phyloP scores from a whole-genome alignment of 1,140 invertebrate genomes.

The Aplysia californica region DNA sequence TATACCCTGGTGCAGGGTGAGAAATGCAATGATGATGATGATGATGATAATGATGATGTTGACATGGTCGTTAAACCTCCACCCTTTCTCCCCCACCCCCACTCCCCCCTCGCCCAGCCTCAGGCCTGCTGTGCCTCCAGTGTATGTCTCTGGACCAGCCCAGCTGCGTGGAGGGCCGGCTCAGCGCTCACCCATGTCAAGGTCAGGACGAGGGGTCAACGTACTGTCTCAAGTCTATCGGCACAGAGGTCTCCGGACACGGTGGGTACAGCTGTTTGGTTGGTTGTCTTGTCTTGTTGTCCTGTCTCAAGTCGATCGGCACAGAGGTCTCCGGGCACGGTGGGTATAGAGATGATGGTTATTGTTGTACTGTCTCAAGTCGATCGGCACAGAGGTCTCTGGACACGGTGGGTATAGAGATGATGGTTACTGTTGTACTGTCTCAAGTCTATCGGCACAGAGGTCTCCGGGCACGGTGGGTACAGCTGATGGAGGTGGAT shows the following conservation, averaged over 20 bases:
- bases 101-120: not conserved
- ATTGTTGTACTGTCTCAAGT: not conserved
- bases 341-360: no score
- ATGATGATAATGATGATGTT: no score
- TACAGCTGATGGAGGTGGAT: no score
- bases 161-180: not conserved
- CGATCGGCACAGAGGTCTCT: not conserved
- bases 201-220: not conserved
- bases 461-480: not conserved
- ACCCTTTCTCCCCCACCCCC: no score
- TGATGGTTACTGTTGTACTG: no score
- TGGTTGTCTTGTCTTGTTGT: no score
- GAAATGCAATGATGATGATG: no score
- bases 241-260: not conserved
- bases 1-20: no score
- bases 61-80: no score
- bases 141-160: not conserved
- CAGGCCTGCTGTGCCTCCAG: not conserved
- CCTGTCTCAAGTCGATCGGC: no score
- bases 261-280: not conserved
- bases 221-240: slow-evolving; percentile 1
- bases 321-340: no score
- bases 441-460: not conserved
- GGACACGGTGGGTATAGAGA: not conserved
- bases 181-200: not conserved